Evolutionary conservation across 2,888 invertebrate species (phyloP), one percentile per base, ranked within the genome.

Genomic region (Plagodis dolabraria): DNA sequence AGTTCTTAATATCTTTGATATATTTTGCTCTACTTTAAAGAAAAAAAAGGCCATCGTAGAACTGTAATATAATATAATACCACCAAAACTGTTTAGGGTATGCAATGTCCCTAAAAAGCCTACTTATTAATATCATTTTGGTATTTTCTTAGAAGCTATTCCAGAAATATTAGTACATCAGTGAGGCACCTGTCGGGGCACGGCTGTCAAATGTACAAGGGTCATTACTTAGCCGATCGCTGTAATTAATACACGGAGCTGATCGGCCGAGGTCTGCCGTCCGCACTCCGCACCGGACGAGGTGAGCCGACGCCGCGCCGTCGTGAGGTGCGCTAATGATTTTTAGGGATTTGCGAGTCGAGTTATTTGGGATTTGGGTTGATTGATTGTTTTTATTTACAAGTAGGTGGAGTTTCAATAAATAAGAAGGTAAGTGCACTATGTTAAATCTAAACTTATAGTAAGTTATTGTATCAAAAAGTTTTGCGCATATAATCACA

Each of bases 201-300:
- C 64, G 76, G 77, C 87, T 84, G 91, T 90, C 91, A 87, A 85
- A 85, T 86, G 86, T 87, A 92, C 91, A 90, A 90, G 90, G 91
- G 92, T 89, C 91, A 90, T 91, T 91, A 92, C 92, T 92, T 90
- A 90, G 84, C 81, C 83, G 83, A 87, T 87, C 86, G 81, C 74
- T 76, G 89, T 87, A 88, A 92, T 91, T 90, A 91, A 91, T 90
- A 87, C 80, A 72, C 72, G 72, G 64, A 66, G 74, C 52, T 59
- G 55, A 64, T 64, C 65, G 69, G 63, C 62, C 40, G 38, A 43
- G 63, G 54, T 79, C 76, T 75, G 77, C 75, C 70, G 62, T 60
- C 63, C 63, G 22, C 22, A 22, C 22, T 22, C 22, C 22, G 22
- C 22, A 22, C 22, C 22, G 22, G 70, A 56, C 60, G 67, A 60